Conservation (phyloP, 2,888 invertebrate genomes). For the Pyrochroa serraticornis region DNA sequence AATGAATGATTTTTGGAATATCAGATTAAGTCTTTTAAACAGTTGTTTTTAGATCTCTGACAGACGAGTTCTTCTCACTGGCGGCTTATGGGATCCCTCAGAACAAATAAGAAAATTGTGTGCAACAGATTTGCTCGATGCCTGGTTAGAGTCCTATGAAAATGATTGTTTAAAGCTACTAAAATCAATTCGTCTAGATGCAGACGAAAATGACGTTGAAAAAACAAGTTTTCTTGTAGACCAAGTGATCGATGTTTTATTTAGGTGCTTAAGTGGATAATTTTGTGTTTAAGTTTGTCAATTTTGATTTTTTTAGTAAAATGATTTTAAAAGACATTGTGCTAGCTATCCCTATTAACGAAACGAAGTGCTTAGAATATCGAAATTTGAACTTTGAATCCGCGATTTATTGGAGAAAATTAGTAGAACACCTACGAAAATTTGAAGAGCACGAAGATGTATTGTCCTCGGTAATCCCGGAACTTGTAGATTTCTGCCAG, state of each 20-base stretch:
- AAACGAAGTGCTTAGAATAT: slow-evolving; percentile 59
- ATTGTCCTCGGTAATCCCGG: slow-evolving; percentile 70
- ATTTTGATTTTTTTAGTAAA: slow-evolving; percentile 27
- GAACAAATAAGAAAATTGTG: slow-evolving; percentile 60
- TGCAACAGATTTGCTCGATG: slow-evolving; percentile 65
- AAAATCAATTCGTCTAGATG: slow-evolving; percentile 76
- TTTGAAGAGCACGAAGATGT: slow-evolving; percentile 59
- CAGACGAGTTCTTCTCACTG: slow-evolving; percentile 65
- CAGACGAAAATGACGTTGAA: slow-evolving; percentile 66
- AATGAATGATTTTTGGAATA: no score
- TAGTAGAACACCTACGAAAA: slow-evolving; percentile 61
- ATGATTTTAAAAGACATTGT: slow-evolving; percentile 19
- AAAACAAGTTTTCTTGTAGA: slow-evolving; percentile 52
- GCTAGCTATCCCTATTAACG: slow-evolving; percentile 22
- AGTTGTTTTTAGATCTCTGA: slow-evolving; percentile 65
- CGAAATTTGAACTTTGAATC: slow-evolving; percentile 62
- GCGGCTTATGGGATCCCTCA: slow-evolving; percentile 68
- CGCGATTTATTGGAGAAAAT: slow-evolving; percentile 68
- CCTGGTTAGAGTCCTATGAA: slow-evolving; percentile 77
- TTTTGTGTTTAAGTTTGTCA: slow-evolving; percentile 10
- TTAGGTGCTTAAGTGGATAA: slow-evolving; percentile 2
- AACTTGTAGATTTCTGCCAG: slow-evolving; percentile 72
- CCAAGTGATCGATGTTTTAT: slow-evolving; percentile 5
- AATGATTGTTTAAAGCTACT: slow-evolving; percentile 75
- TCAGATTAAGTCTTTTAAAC: no score